These are phyloP conservation scores for Hypolimnas misippus DNA, from an alignment of 2,888 invertebrate genomes.

Conservation along the genomic window DNA sequence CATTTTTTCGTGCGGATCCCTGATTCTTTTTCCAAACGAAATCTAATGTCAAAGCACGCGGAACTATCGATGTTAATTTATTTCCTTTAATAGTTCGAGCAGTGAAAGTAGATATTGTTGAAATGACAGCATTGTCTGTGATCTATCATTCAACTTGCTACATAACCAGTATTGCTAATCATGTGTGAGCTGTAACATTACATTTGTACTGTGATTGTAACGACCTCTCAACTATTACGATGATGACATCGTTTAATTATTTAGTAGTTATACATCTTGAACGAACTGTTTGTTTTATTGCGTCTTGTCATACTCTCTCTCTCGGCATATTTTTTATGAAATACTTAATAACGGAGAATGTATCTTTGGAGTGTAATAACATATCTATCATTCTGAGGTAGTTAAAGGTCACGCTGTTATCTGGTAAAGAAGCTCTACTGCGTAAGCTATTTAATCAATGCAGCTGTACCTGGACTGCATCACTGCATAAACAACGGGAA, in stretches of 20 bases:
- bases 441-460: too few species aligned
- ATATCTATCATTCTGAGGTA: too few species aligned
- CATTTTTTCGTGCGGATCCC: too few species aligned
- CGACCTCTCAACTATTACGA: background rate
- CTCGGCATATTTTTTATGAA: background rate
- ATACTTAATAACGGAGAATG: background rate
- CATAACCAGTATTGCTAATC: slow-evolving; percentile 46
- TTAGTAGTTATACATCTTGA: slow-evolving; percentile 2
- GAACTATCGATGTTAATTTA: slow-evolving; percentile 38
- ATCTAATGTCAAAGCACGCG: slow-evolving; percentile 25
- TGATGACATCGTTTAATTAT: slow-evolving; percentile 4
- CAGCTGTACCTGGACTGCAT: too few species aligned
- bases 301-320: background rate
- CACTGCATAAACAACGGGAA: too few species aligned
- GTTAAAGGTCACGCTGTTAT: too few species aligned
- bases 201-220: slow-evolving; percentile 6
- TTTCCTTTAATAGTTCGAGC: slow-evolving; percentile 41
- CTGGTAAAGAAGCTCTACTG: too few species aligned
- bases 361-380: background rate
- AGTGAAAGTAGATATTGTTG: slow-evolving; percentile 55
- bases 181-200: slow-evolving; percentile 18
- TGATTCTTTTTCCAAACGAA: too few species aligned
- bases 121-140: slow-evolving; percentile 48
- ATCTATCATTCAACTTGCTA: slow-evolving; percentile 45
- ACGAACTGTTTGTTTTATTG: background rate